phyloP scores from a whole-genome alignment of 2,797 vertebrate genomes.

The Babyrousa celebensis region DNA sequence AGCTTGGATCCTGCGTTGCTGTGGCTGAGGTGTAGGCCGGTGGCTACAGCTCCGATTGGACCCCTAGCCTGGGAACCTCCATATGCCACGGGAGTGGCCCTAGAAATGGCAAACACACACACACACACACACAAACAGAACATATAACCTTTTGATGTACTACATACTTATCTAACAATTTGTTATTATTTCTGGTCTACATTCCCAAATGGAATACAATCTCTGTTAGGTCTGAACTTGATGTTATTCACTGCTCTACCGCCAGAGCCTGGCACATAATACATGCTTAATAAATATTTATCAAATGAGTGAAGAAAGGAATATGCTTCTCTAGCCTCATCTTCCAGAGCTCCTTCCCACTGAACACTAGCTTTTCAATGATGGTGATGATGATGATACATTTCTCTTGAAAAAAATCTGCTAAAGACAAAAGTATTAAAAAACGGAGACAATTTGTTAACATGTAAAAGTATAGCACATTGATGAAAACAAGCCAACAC shows the following conservation, averaged over 20 bases:
- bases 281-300: neutral
- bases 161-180: neutral
- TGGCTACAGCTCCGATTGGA: no score
- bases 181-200: neutral
- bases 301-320: neutral
- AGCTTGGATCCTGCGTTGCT: no score
- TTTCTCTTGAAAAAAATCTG: neutral
- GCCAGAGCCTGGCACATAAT: neutral
- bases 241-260: neutral
- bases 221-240: neutral
- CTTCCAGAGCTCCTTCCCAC: neutral
- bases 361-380: conserved; percentile 30
- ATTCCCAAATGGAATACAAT: neutral
- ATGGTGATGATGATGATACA: neutral
- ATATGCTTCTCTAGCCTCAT: neutral
- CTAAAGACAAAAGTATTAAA: neutral
- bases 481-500: conserved; percentile 15
- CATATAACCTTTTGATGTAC: neutral
- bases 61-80: no score
- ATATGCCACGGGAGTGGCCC: no score
- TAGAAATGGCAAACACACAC: no score
- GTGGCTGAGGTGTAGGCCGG: no score
- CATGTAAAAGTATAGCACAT: no score
- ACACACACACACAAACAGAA: no score
- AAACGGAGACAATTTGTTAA: neutral